Percentiles rank a stretch among this genome's conserved stretches.
phyloP scores from a whole-genome alignment of 2,797 vertebrate species.

The Aythya fuligula region DNA sequence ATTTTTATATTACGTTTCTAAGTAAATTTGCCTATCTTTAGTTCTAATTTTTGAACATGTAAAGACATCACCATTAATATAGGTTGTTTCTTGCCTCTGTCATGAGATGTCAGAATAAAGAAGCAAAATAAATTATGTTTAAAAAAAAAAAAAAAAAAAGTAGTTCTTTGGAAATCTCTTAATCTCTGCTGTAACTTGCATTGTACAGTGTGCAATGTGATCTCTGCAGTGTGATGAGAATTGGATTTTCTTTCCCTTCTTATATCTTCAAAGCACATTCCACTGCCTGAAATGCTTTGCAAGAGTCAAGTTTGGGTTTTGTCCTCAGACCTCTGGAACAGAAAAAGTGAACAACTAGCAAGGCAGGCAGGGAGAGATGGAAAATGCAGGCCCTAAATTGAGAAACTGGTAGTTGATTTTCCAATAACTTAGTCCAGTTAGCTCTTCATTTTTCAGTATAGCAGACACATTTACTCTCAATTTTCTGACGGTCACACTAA shows the following conservation, averaged over 20 bases:
- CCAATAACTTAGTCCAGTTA: not conserved
- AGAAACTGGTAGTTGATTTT: not conserved
- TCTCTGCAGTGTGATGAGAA: not conserved
- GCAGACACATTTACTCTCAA: not conserved
- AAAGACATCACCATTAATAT: not conserved
- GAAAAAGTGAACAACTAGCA: not conserved
- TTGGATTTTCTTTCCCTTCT: not conserved
- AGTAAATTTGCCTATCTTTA: not conserved
- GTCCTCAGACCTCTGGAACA: not conserved
- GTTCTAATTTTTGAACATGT: not conserved
- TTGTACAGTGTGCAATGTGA: not conserved
- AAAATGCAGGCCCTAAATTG: rapidly evolving
- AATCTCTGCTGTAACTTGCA: not conserved
- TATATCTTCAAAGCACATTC: not conserved
- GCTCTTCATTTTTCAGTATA: not conserved
- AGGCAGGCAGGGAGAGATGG: not conserved
- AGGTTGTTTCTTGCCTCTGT: not conserved
- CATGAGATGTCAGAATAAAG: not conserved
- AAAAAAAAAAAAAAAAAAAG: not conserved
- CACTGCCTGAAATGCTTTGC: not conserved
- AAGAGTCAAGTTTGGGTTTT: not conserved
- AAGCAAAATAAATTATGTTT: not conserved
- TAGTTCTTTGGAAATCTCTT: not conserved
- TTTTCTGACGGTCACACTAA: not conserved
- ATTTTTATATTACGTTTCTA: not conserved